Conservation (phyloP, 2,113 vertebrate genomes). For the Nesogale talazaci region DNA sequence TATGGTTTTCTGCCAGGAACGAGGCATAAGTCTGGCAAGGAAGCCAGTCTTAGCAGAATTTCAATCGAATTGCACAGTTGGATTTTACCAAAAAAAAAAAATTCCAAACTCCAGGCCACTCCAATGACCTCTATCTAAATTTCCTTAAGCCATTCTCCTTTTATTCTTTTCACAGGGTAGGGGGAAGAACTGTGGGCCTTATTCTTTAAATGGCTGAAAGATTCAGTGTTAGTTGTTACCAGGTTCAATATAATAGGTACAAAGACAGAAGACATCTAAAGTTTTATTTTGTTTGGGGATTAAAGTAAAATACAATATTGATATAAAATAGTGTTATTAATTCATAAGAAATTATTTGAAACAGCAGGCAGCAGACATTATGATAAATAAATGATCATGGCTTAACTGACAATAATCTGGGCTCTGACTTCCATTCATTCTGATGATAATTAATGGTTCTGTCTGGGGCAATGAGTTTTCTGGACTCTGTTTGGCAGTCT, state of each 20-base stretch:
- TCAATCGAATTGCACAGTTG: neutral
- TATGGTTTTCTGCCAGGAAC: conserved; percentile 3
- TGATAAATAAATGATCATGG: neutral
- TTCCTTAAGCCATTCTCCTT: neutral
- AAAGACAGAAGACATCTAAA: neutral
- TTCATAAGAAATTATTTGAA: neutral
- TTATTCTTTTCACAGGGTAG: neutral
- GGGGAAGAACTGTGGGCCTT: neutral
- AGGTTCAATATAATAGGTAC: neutral
- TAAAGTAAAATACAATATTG: conserved; percentile 35
- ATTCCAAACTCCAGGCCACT: conserved; percentile 1
- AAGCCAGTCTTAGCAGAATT: neutral
- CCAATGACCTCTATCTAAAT: neutral
- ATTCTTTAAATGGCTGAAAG: neutral
- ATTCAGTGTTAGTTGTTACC: neutral
- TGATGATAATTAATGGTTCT: neutral
- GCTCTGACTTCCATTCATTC: conserved; percentile 23
- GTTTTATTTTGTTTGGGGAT: conserved; percentile 8
- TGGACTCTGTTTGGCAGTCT: neutral
- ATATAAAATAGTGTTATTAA: neutral
- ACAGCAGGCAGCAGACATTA: neutral
- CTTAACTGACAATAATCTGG: neutral
- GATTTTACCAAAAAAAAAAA: neutral
- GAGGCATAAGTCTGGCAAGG: neutral
- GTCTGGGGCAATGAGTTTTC: neutral